Evolutionary conservation across 2,888 invertebrate genomes (phyloP), one percentile per base, ranked within the genome.

Genomic region (Pseudococcus longispinus): DNA sequence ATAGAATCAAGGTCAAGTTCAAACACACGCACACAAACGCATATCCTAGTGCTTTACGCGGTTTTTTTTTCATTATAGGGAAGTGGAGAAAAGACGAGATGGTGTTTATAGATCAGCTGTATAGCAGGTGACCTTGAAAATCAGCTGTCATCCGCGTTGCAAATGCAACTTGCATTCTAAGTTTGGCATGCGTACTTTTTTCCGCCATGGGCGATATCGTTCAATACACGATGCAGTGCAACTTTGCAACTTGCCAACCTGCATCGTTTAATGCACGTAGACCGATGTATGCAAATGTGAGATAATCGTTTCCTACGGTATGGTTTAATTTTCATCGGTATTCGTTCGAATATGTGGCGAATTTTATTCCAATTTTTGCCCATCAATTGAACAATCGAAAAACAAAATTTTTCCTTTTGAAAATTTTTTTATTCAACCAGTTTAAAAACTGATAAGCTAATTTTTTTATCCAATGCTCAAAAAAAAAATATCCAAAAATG

Each of bases 1-100:
- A 85, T 85, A 85, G 84, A 85, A 85, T 85, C 70, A 85, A 85
- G 84, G 84, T 85, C 84, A 85, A 85, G 84, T 85, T 85, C 70
- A 84, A 42, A 85, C 23, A 85, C 84, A 85, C 65, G 70, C 70
- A 70, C 70, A 85, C 84, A 60, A 70, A 37, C 70, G 84, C 55
- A 77, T 77, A 77, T 37, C 77, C 65, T 20, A 42, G 42, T 70
- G 44, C 84, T 65, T 55, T 55, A 26, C 51, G 51, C 29, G 55
- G 60, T 84, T 29, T 55, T 84, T 84, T 80, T 18, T 51, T 51
- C n/a, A 26, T 26, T 29, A 32, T 42, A 65, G 84, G 23, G 84
- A 70, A 77, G 70, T 13, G 84, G 84, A 65, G 60, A 85, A 77
- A 37, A 29, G 84, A 29, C 46, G 65, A 60, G 60, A 26, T 70